Base-by-base conservation (phyloP, 2,113 vertebrate species). In the Raphicerus campestris region DNA sequence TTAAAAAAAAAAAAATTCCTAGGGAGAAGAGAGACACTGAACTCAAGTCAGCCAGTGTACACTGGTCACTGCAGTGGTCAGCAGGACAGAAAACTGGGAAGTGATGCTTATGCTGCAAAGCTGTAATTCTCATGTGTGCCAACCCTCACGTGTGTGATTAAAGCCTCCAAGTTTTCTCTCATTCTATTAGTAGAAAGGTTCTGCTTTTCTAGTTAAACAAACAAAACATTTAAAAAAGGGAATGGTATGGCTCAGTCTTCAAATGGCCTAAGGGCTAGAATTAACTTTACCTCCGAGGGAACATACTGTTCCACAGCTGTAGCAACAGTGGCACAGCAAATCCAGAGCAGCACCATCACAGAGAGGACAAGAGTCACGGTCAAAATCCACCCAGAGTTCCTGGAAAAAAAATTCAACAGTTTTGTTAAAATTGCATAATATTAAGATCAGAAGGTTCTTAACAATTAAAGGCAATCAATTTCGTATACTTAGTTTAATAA, bases 301-400 rank as follows among this genome's bases (percentile, higher is more conserved):
- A 99, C 99, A 93, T 99, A 99, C 77, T 99, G 99, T 96, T 99
- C 99, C 7, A 99, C 99, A 91, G 99, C 99, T 30, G 99, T 99
- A n/a, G 99, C 99, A 96, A 99, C 99, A 42, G 99, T 99, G 0
- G 99, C 99, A 96, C 99, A 99, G 97, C 99, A 99, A 97, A 99
- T 99, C 99, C 99, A 99, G 93, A 99, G 99, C 87, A 99, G 98
- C 35, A 99, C 99, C 98, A 99, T 96, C 91, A 99, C 99, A 0
- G 99, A 99, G 73, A 99, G 99, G 94, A 99, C 97, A 0, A 99
- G 98, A 0, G 99, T 99, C 63, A 99, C 99, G 51, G 99, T 99
- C 83, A 99, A 98, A 98, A 99, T 99, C 99, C 99, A 99, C 3
- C 99, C 99, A 32, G 99, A 99, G 98, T 99, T 99, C 98, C 99